Percentiles rank a stretch among this genome's conserved stretches.
Evolutionary conservation across 1,140 invertebrate genomes (phyloP).

Genomic region (Anastatus disparis): DNA sequence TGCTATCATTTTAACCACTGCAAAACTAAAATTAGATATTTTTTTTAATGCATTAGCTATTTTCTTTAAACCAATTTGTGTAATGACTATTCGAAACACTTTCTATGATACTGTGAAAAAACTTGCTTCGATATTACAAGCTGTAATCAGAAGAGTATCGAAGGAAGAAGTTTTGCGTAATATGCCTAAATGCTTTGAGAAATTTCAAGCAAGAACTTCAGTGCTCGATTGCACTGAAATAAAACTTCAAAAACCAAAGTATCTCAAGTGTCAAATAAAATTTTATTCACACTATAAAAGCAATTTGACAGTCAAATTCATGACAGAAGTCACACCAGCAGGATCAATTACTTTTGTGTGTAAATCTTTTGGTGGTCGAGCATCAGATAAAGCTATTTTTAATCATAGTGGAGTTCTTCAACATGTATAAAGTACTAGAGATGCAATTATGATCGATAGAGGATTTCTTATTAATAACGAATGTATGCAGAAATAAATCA

Average conservation of each 20-base stretch:
- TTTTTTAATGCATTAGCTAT: neutral
- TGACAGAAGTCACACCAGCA: conserved; percentile 48
- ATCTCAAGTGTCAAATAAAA: conserved; percentile 40
- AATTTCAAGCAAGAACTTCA: conserved; percentile 22
- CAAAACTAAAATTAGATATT: conserved; percentile 24
- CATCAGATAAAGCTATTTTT: conserved; percentile 48
- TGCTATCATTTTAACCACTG: conserved; percentile 8
- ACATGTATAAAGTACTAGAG: conserved; percentile 9
- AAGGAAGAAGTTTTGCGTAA: conserved; percentile 28
- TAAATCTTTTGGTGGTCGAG: conserved; percentile 35
- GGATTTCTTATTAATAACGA: conserved; percentile 30
- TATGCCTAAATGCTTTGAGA: conserved; percentile 34
- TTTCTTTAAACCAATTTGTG: neutral
- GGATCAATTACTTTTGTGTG: conserved; percentile 43
- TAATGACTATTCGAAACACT: neutral
- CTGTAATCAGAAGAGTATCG: neutral
- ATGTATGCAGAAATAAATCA: conserved; percentile 14
- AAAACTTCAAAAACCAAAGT: conserved; percentile 42
- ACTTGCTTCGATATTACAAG: neutral
- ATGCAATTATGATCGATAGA: conserved; percentile 38
- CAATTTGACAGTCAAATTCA: conserved; percentile 51
- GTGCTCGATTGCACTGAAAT: conserved; percentile 49
- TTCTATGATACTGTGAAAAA: conserved; percentile 10
- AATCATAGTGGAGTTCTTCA: conserved; percentile 43
- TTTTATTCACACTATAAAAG: conserved; percentile 54